Evolutionary conservation across 2,797 vertebrate species (phyloP).

Genomic region (Crocidura indochinensis): DNA sequence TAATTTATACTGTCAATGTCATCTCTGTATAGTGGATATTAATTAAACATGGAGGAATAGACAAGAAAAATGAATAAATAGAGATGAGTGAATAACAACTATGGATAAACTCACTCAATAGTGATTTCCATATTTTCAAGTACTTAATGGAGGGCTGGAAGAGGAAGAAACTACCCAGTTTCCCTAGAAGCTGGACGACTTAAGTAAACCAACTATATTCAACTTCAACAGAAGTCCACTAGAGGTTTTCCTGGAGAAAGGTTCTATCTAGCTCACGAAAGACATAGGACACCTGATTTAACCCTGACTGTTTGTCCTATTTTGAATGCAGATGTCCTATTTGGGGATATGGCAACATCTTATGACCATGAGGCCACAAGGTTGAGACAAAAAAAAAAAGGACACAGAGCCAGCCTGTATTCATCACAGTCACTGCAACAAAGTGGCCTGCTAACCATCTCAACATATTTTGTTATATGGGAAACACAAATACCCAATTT

Average conservation of each 20-base stretch:
- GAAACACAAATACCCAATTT: background rate
- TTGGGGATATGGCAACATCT: background rate
- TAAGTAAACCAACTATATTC: background rate
- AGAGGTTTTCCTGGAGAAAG: background rate
- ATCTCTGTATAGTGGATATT: too few relatives aligned
- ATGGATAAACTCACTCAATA: background rate
- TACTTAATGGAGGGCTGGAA: background rate
- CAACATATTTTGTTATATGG: background rate
- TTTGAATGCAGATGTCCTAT: background rate
- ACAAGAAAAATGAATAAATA: too few relatives aligned
- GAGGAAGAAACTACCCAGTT: background rate
- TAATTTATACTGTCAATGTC: too few relatives aligned
- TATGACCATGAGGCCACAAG: background rate
- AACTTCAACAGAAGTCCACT: background rate
- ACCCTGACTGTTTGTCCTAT: background rate
- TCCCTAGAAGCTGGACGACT: background rate
- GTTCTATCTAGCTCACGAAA: background rate
- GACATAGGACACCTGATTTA: background rate
- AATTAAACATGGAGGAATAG: too few relatives aligned
- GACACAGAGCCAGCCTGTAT: background rate
- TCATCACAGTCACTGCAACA: background rate
- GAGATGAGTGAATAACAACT: too few relatives aligned
- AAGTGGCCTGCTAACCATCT: background rate
- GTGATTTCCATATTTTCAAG: constrained; percentile 19
- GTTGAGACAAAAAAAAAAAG: background rate